A percentile compares a stretch with the other conserved stretches of the same genome.
Evolutionary conservation across 2,113 vertebrate genomes (phyloP).

Genomic region (Ondatra zibethicus): DNA sequence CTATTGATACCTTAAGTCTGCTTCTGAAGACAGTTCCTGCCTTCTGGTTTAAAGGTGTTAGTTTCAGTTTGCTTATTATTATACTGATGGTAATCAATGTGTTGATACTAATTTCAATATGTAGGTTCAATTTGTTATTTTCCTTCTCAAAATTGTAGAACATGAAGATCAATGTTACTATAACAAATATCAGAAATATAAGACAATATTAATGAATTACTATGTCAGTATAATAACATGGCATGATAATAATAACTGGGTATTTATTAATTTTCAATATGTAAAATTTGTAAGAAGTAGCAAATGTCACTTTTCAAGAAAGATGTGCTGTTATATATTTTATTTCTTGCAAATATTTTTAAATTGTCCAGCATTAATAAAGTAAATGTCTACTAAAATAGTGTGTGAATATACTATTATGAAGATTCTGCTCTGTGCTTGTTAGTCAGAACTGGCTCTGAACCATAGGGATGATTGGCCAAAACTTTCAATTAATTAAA

Average conservation of each 20-base stretch:
- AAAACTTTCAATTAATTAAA: conserved; percentile 77
- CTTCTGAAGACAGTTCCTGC: neutral
- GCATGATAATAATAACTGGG: neutral
- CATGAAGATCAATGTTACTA: neutral
- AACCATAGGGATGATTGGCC: conserved; percentile 52
- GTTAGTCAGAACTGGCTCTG: neutral
- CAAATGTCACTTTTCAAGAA: neutral
- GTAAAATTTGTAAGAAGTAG: neutral
- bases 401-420: neutral
- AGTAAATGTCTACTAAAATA: neutral
- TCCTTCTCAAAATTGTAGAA: neutral
- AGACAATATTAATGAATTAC: neutral
- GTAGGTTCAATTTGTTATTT: neutral
- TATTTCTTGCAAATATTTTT: neutral
- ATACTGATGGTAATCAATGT: neutral
- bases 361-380: neutral
- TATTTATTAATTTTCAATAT: neutral
- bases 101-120: neutral
- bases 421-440: neutral
- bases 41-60: neutral
- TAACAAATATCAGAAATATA: neutral
- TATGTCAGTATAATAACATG: neutral
- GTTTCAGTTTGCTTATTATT: neutral
- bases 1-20: neutral
- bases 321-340: neutral